A percentile compares a stretch with the other conserved stretches of the same genome.
phyloP scores from a whole-genome alignment of 2,888 invertebrate species.

The Parelbella ahira region DNA sequence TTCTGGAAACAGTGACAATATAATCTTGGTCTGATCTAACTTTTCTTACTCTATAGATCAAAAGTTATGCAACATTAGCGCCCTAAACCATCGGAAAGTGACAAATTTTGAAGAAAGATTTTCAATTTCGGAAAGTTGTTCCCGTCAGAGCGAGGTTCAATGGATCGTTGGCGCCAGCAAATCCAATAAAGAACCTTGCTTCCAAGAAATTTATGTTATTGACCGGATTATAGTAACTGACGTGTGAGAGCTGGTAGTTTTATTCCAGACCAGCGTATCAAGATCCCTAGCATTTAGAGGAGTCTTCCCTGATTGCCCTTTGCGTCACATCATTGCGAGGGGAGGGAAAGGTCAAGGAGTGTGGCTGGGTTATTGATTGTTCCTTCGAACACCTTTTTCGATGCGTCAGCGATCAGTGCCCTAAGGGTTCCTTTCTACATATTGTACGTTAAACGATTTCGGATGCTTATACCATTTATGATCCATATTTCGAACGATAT shows the following conservation, averaged over 20 bases:
- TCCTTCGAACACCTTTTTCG: slow-evolving; percentile 65
- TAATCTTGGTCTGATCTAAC: too few species aligned
- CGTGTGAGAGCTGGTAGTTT: slow-evolving; percentile 54
- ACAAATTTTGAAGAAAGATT: slow-evolving; percentile 19
- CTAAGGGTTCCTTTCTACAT: slow-evolving; percentile 57
- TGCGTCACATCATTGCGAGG: slow-evolving; percentile 35
- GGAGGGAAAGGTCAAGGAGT: slow-evolving; percentile 47
- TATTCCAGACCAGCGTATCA: slow-evolving; percentile 43
- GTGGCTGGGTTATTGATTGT: slow-evolving; percentile 68
- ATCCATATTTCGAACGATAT: slow-evolving; percentile 12
- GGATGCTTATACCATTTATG: slow-evolving; percentile 37
- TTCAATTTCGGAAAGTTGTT: slow-evolving; percentile 25
- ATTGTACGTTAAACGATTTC: slow-evolving; percentile 63
- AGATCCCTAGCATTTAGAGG: slow-evolving; percentile 44
- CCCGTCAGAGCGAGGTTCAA: slow-evolving; percentile 42
- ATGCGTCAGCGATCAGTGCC: slow-evolving; percentile 64
- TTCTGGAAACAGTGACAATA: too few species aligned
- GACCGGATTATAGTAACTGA: slow-evolving; percentile 72
- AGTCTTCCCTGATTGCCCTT: slow-evolving; percentile 36
- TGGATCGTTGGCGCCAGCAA: slow-evolving; percentile 61
- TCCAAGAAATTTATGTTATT: slow-evolving; percentile 75
- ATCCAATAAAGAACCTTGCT: slow-evolving; percentile 72
- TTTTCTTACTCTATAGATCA: neutral
- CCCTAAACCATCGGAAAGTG: slow-evolving; percentile 8
- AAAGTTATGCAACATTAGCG: neutral